Base-by-base conservation (phyloP, 2,113 vertebrate species). In the Heptranchias perlo region DNA sequence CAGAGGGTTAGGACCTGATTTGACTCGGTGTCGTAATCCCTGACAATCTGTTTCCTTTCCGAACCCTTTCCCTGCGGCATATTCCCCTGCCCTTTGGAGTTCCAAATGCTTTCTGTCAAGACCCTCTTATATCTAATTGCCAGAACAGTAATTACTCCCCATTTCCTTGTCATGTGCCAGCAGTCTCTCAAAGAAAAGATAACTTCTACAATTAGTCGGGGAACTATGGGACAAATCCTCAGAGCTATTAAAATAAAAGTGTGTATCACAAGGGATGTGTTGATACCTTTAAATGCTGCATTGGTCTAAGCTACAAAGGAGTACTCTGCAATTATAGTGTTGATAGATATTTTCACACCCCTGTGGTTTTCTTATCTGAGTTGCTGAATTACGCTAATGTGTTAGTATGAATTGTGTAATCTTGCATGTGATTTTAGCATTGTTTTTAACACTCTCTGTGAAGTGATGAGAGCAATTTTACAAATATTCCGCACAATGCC, bases 131-230 rank as follows among this genome's bases (percentile, higher is more conserved):
- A 96, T 96, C 96, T 93, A 94, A 95, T 96, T 96, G 94, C 65
- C 96, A 86, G 69, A 95, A 96, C 96, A 96, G 96, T 96, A 96
- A 96, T 96, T 96, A 96, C 96, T 96, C 96, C 78, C 94, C 84
- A 52, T 87, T 96, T 96, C 95, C 93, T 87, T 96, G 96, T 96
- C 93, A 96, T 92, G 84, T 96, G 92, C 87, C 96, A 96, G 93
- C 93, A 10, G 49, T 14, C 28, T 52, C 44, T 95, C 65, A 49
- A 73, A 95, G 28, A 69, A 95, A 73, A 52, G 47, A 95, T 95
- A 95, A 95, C 94, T 95, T 67, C 64, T 49, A 73, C 64, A 95
- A 95, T 73, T 95, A 95, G 13, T 44, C 21, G 47, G 94, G 94
- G 47, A 73, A 31, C 21, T 35, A 52, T 52, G 94, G 73, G 64